These are phyloP conservation scores for Taurulus bubalis DNA, from an alignment of 2,113 vertebrate genomes.

Conservation along the genomic window DNA sequence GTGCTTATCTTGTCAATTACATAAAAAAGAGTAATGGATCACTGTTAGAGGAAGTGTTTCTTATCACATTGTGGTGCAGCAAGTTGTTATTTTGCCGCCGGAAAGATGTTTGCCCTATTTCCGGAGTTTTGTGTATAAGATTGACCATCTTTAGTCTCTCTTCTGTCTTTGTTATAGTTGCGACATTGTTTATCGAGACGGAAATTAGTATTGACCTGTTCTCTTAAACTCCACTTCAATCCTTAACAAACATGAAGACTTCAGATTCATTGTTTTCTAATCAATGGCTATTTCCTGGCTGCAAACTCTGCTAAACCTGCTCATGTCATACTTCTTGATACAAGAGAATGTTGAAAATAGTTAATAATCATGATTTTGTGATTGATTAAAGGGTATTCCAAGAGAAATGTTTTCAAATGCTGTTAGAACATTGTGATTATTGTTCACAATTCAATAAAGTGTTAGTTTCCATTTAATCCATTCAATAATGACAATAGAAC, in stretches of 20 bases:
- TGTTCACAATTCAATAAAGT: not conserved
- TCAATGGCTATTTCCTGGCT: not conserved
- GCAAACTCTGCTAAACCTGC: not conserved
- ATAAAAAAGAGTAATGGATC: not conserved
- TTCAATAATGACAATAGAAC: not conserved
- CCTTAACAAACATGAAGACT: not conserved
- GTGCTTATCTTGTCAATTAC: not conserved
- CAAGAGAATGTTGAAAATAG: not conserved
- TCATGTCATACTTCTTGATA: not conserved
- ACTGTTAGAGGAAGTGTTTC: conserved; percentile 18
- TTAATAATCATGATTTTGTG: not conserved
- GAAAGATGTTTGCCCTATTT: not conserved
- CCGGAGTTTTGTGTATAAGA: not conserved
- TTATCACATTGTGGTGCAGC: not conserved
- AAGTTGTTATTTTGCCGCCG: not conserved
- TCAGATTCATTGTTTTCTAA: not conserved
- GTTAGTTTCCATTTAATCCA: not conserved
- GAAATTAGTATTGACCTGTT: not conserved
- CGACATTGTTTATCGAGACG: not conserved
- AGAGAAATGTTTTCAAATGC: not conserved
- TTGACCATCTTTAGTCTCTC: not conserved
- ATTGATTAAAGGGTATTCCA: not conserved
- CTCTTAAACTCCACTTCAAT: not conserved
- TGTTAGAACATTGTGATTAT: not conserved
- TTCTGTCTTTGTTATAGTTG: not conserved